These are phyloP conservation scores for Neolamprologus falcicula DNA, from an alignment of 2,113 vertebrate species.

Conservation along the genomic window DNA sequence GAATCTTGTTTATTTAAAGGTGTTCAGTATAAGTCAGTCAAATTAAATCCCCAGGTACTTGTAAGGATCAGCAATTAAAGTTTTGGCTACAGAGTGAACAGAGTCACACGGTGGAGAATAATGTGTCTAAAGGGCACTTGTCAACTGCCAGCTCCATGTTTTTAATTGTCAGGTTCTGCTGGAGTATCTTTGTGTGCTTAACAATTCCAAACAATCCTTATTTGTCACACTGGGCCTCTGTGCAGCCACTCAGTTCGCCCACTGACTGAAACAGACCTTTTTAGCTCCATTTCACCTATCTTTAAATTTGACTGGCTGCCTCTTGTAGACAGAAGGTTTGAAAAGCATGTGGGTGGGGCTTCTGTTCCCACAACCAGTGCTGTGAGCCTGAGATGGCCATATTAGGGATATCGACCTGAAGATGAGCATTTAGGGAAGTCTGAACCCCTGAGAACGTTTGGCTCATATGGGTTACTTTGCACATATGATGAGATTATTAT, in stretches of 20 bases:
- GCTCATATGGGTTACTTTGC: background rate
- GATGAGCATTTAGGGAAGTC: background rate
- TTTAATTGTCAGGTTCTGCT: background rate
- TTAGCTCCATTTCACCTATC: background rate
- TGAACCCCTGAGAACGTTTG: background rate
- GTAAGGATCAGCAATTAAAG: background rate
- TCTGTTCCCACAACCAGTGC: background rate
- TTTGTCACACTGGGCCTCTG: background rate
- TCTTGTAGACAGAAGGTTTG: background rate
- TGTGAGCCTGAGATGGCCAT: background rate
- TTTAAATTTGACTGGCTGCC: background rate
- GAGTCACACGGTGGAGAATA: background rate
- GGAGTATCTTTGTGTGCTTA: background rate
- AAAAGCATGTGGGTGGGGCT: background rate
- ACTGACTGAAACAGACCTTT: background rate
- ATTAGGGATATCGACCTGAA: background rate
- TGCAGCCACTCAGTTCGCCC: background rate
- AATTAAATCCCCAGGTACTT: background rate
- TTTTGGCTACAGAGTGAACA: background rate
- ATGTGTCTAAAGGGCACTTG: background rate
- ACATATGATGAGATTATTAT: background rate
- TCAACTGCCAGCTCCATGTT: background rate
- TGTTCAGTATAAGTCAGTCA: background rate
- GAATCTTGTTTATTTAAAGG: background rate
- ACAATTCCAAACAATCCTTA: background rate